Percentiles rank a stretch among this genome's conserved stretches.
These are phyloP conservation scores for Taurulus bubalis DNA, from an alignment of 2,113 vertebrate genomes.

Conservation along the genomic window DNA sequence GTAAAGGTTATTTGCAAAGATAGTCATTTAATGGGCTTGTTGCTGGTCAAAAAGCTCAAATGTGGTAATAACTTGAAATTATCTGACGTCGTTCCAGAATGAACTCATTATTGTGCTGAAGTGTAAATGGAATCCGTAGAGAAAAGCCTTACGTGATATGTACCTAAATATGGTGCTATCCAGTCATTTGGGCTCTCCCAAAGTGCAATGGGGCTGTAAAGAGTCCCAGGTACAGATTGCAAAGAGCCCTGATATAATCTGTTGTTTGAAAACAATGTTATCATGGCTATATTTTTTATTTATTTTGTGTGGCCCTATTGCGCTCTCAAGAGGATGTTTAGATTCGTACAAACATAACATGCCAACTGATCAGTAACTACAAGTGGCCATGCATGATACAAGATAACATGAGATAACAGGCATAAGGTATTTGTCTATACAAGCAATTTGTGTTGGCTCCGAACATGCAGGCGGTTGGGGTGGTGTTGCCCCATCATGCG, in stretches of 20 bases:
- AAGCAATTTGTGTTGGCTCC: slow-evolving; percentile 29
- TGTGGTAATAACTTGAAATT: no score
- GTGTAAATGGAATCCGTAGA: background rate
- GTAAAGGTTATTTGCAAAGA: no score
- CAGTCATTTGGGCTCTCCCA: slow-evolving; percentile 1
- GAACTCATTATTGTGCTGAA: background rate
- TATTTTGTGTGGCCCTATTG: background rate
- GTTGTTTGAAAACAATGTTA: slow-evolving; percentile 2
- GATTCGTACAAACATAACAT: background rate
- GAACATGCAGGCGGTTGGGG: background rate
- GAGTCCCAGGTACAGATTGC: background rate
- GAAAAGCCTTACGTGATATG: background rate
- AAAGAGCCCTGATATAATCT: background rate
- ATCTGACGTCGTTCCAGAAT: background rate
- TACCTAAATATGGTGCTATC: background rate
- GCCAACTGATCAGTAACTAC: slow-evolving; percentile 1
- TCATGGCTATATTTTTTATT: background rate
- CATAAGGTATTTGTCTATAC: slow-evolving; percentile 38
- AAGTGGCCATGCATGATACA: slow-evolving; percentile 2
- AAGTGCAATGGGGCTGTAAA: background rate
- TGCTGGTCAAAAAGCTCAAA: background rate
- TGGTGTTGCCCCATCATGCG: slow-evolving; percentile 33
- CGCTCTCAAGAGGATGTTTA: slow-evolving; percentile 7
- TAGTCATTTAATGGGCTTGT: background rate
- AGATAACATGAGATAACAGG: slow-evolving; percentile 19